Base-by-base conservation (phyloP, 2,888 invertebrate species). In the Campoplex capitator region DNA sequence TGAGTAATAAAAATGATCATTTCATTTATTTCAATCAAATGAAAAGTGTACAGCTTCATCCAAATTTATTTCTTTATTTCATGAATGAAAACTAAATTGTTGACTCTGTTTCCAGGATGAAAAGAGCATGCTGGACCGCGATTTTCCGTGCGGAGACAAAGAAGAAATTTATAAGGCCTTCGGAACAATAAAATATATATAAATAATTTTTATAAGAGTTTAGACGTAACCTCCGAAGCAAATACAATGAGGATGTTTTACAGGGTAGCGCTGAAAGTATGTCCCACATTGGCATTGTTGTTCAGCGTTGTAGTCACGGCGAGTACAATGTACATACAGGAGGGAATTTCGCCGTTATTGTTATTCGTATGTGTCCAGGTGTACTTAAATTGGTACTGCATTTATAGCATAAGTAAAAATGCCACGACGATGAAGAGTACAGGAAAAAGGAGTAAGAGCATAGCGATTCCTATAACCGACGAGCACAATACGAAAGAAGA, bases 361-460 rank as follows among this genome's bases (percentile, higher is more conserved):
- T 76, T 91, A 3, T 92, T 92, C 73, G 74, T 92, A 23, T 93
- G 90, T 6, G 65, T 90, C 23, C 93, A 93, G 87, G 92, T 91
- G 18, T 93, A 92, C 32, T 80, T 93, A 3, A 93, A 93, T 68
- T 93, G 93, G 93, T 93, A 92, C 38, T 91, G 91, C 0, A 90
- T 92, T 23, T 92, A 88, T 38, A 89, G 81, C 42, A 92, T 92
- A 70, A 91, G 92, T 68, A 87, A 58, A 32, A 91, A 89, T 38
- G 89, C 89, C 2, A 85, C 83, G n/a, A 90, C 88, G 38, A 88
- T 91, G 80, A 88, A 81, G 62, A 79, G 89, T 6, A 77, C 75
- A 11, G 73, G 89, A 42, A 45, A 32, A 56, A 74, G 77, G 7
- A 73, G 79, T 51, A 84, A 88, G 42, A 81, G 88, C 71, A 82